Evolutionary conservation across 2,888 invertebrate species (phyloP), one percentile per base, ranked within the genome.

Genomic region (Drosophila robusta): DNA sequence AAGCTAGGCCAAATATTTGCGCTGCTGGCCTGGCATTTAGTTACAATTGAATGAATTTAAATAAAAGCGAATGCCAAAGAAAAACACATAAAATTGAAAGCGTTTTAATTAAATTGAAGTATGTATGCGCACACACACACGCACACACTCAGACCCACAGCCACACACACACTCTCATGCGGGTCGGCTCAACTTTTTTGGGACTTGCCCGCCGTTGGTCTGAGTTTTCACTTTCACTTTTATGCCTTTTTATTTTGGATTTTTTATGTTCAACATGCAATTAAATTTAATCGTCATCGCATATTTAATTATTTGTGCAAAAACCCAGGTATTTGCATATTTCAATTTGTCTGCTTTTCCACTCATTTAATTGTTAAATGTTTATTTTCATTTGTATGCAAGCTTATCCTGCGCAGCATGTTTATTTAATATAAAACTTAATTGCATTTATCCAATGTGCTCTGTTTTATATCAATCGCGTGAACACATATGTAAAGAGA

Each of bases 81-180:
- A 46, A 42, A 44, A 22, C 45, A 60, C 44, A 47, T 61, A 38
- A 63, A 78, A 61, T 55, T 55, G 45, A 57, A 73, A 83, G 58
- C 64, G 66, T 69, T 82, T 82, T 77, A 82, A 82, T 82, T 88
- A 77, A 82, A 86, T 76, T 74, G 57, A 71, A 82, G 70, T 61
- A 68, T 62, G 46, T 67, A n/a, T 22, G 11, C 18, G 8, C 45
- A 16, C 45, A 47, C 8, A 3, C 51, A 14, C 42, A 50, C 14
- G 46, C 16, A 39, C 14, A 36, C 42, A 26, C 60, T 41, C 14
- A 9, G 34, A 6, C 32, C 50, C 11, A 26, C 32, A 41, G 9
- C 7, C 14, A 26, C 57, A 26, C 7, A 24, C n/a, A 6, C 32
- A 42, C 1, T 4, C 14, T 14, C 2, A 9, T 70, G 54, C 39